Conservation (phyloP, 2,888 invertebrate species). For the Uropetala carovei region DNA sequence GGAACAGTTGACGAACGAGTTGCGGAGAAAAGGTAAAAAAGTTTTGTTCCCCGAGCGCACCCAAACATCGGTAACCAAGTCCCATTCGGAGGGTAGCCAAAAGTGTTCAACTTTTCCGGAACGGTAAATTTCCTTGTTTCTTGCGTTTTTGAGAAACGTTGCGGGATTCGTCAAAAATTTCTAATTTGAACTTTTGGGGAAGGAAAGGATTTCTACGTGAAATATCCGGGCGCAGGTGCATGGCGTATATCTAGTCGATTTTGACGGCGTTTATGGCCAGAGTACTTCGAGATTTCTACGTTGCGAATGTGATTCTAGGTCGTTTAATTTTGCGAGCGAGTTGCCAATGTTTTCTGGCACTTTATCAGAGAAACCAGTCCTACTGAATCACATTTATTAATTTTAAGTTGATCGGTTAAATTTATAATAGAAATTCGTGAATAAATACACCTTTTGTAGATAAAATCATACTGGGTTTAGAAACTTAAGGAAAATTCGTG, state of each 20-base stretch:
- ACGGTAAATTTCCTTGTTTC: not conserved
- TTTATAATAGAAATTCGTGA: too few species aligned
- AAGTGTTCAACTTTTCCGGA: constrained; percentile 26
- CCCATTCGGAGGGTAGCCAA: constrained; percentile 30
- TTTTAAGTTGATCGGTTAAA: too few species aligned
- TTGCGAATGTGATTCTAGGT: too few species aligned
- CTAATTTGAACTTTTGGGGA: constrained; percentile 18
- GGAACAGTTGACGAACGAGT: constrained; percentile 49
- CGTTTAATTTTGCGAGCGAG: too few species aligned
- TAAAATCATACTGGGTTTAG: too few species aligned
- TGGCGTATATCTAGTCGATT: not conserved
- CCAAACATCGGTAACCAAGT: constrained; percentile 41
- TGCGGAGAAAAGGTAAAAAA: constrained; percentile 22
- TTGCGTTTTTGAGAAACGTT: not conserved
- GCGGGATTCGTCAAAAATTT: constrained; percentile 7
- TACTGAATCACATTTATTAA: too few species aligned
- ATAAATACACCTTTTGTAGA: too few species aligned
- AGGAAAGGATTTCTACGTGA: not conserved
- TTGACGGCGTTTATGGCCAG: not conserved
- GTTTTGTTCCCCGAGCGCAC: constrained; percentile 31
- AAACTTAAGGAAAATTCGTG: too few species aligned
- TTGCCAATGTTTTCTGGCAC: too few species aligned
- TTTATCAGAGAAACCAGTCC: too few species aligned
- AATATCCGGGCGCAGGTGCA: not conserved
- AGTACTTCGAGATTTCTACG: not conserved